Base-by-base conservation (phyloP, 53 echinoderm and acorn worm genomes). In the Henricia sp. region DNA sequence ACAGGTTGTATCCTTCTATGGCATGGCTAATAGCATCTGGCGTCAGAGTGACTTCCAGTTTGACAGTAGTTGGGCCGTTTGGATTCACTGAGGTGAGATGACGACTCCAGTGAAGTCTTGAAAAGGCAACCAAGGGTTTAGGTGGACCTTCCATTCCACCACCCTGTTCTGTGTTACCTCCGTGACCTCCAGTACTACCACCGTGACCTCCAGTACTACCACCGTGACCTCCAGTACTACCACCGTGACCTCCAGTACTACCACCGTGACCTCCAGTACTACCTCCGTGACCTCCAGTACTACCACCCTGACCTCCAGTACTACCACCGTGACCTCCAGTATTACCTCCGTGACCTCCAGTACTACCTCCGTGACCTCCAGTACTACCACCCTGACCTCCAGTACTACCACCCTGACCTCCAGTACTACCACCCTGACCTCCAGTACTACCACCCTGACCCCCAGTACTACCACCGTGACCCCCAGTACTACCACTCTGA, bases 401-500 rank as follows among this genome's bases (percentile, higher is more conserved):
- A 36, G 6, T 6, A 26, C 62, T 42, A 68, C 40, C 23, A 39
- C 68, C 68, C 3, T 28, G 27, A 11, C 23, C 39, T 4, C 23
- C 40, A 40, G 20, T 59, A 52, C 76, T 59, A 56, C 58, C 26
- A 48, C 50, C 76, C 5, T 27, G 53, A 41, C 40, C 57, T 41
- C 25, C 30, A 5, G 20, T 44, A 20, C 60, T 46, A 44, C 26
- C 40, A 30, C 44, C 46, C 14, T n/a, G 58, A 16, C 27, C 41
- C 20, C 44, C 63, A 48, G 11, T 24, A n/a, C 70, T 46, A 46
- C 77, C 77, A 60, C 42, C 77, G 8, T 62, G 60, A 41, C 91
- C 62, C 51, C 83, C 51, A 74, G 29, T 28, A 59, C 83, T 51
- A 76, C 51, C 72, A 68, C 69, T 87, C 59, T 68, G 4, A 70